These are phyloP conservation scores for Slavum lentiscoides DNA, from an alignment of 2,888 invertebrate species.

Conservation along the genomic window DNA sequence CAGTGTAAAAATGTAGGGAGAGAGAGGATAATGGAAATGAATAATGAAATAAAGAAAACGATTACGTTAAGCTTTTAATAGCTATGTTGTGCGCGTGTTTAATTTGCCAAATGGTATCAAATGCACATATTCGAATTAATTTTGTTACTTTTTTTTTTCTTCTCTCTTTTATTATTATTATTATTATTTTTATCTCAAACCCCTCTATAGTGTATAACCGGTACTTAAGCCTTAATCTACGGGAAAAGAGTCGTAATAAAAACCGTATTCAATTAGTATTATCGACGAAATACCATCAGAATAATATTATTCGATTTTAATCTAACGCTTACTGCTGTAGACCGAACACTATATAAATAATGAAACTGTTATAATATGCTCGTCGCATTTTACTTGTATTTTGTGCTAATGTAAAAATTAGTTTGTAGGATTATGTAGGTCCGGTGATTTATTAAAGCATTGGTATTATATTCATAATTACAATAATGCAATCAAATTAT, in stretches of 20 bases:
- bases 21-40: constrained; percentile 35
- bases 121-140: constrained; percentile 52
- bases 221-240: constrained; percentile 41
- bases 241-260: constrained; percentile 26
- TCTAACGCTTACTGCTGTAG: not conserved
- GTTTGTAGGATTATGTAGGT: too few relatives aligned
- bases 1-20: constrained; percentile 34
- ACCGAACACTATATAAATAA: constrained; percentile 25
- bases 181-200: constrained; percentile 16
- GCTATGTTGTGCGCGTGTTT: constrained; percentile 46
- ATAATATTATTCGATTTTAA: constrained; percentile 20
- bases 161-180: not conserved
- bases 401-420: not conserved
- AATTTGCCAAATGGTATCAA: constrained; percentile 52
- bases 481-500: too few relatives aligned
- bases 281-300: constrained; percentile 23
- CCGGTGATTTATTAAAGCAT: too few relatives aligned
- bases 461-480: too few relatives aligned
- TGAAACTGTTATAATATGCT: constrained; percentile 8
- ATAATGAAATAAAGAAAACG: constrained; percentile 51
- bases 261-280: constrained; percentile 39
- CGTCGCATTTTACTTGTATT: constrained; percentile 12
- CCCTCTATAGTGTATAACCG: constrained; percentile 20
- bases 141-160: constrained; percentile 13
- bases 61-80: constrained; percentile 52